A percentile compares a stretch with the other conserved stretches of the same genome.
These are phyloP conservation scores for Erithacus rubecula DNA, from an alignment of 2,797 vertebrate genomes.

Conservation along the genomic window DNA sequence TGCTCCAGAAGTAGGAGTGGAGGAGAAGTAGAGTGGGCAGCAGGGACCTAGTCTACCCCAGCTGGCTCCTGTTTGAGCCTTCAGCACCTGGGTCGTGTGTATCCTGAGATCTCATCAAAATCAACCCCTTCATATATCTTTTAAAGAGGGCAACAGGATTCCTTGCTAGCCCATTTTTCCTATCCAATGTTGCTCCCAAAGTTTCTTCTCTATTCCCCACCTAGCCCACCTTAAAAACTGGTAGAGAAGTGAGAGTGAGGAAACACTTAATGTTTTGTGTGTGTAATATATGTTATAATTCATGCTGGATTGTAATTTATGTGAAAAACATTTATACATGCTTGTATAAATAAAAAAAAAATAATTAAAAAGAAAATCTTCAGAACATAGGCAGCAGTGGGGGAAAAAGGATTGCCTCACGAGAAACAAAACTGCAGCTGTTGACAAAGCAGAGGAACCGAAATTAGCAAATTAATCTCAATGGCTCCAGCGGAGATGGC, in stretches of 20 bases:
- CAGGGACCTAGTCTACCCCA: fast-evolving
- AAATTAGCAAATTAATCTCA: too few species aligned
- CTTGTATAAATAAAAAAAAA: too few species aligned
- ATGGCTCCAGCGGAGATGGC: too few species aligned
- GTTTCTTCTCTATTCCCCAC: background rate
- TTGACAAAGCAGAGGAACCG: too few species aligned
- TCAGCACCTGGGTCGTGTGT: fast-evolving
- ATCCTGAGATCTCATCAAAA: background rate
- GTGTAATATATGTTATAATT: too few species aligned
- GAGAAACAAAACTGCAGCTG: too few species aligned
- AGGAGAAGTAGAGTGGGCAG: fast-evolving
- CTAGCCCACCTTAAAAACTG: background rate
- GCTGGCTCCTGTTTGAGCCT: background rate
- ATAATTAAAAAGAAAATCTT: too few species aligned
- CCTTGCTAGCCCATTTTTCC: background rate
- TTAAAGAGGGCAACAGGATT: background rate
- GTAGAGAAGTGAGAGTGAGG: background rate
- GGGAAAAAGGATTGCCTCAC: too few species aligned
- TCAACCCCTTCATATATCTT: background rate
- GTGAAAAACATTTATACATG: too few species aligned
- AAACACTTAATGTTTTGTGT: background rate
- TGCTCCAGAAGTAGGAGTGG: background rate
- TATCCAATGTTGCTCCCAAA: background rate
- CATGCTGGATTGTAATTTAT: too few species aligned
- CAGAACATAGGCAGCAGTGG: too few species aligned